Evolutionary conservation across 2,797 vertebrate genomes (phyloP).

Genomic region (Argentina silus): DNA sequence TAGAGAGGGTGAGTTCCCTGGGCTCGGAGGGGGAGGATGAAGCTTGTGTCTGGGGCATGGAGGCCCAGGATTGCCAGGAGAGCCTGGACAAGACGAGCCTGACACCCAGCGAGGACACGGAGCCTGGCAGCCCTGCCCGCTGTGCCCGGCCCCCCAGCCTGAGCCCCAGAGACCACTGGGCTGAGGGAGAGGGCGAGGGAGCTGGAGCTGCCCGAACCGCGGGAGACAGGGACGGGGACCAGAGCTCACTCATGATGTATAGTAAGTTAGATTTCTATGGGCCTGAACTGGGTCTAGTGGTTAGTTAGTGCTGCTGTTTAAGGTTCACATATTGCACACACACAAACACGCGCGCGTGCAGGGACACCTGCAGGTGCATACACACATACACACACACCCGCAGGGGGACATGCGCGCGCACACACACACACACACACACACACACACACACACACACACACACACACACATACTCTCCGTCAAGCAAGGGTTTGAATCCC

Average conservation of each 20-base stretch:
- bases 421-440: too few species aligned
- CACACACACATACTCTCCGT: too few species aligned
- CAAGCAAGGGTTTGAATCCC: too few species aligned
- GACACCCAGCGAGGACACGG: slow-evolving; percentile 77
- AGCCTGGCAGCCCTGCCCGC: slow-evolving; percentile 69
- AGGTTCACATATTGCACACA: too few species aligned
- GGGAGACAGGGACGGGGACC: slow-evolving; percentile 41
- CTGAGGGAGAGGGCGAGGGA: slow-evolving; percentile 41
- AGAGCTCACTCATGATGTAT: slow-evolving; percentile 66
- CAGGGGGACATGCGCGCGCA: too few species aligned
- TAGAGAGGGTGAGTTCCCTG: slow-evolving; percentile 70
- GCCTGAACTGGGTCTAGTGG: too few species aligned
- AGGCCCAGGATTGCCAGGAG: slow-evolving; percentile 75
- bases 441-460: too few species aligned
- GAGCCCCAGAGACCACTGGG: slow-evolving; percentile 66
- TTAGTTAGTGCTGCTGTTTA: too few species aligned
- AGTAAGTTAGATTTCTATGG: neutral
- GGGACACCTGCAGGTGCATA: too few species aligned
- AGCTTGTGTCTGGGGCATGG: slow-evolving; percentile 74
- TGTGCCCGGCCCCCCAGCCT: slow-evolving; percentile 59
- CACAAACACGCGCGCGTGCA: too few species aligned
- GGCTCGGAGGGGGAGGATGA: slow-evolving; percentile 84
- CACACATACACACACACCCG: too few species aligned
- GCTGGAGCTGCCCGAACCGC: neutral
- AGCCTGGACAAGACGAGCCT: slow-evolving; percentile 76